These are phyloP conservation scores for Sinocyclocheilus anophthalmus DNA, from an alignment of 2,113 vertebrate species.

Conservation along the genomic window DNA sequence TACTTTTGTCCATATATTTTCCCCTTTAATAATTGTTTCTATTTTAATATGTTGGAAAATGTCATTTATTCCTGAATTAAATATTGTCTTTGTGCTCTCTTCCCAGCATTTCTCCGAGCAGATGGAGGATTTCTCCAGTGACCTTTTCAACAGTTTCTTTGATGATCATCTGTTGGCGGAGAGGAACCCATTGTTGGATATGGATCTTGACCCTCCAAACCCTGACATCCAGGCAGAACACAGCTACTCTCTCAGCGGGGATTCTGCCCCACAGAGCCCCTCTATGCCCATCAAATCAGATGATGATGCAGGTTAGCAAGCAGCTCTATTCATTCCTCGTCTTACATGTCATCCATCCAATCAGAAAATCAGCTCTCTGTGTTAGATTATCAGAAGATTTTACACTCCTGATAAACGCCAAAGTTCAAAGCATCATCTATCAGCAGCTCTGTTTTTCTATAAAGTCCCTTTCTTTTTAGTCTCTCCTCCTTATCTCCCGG, in stretches of 20 bases:
- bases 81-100: background rate
- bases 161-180: constrained; percentile 94
- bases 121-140: constrained; percentile 98
- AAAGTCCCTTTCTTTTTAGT: constrained; percentile 21
- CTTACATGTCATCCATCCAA: background rate
- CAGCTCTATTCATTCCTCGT: background rate
- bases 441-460: constrained; percentile 7
- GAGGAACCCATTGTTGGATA: constrained; percentile 88
- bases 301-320: constrained; percentile 81
- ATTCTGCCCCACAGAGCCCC: constrained; percentile 96
- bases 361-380: background rate
- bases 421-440: background rate
- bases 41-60: background rate
- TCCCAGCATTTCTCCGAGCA: constrained; percentile 92
- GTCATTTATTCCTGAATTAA: background rate
- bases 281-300: constrained; percentile 93
- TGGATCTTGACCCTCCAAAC: constrained; percentile 89
- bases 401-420: background rate
- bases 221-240: constrained; percentile 97
- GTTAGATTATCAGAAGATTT: background rate
- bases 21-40: background rate
- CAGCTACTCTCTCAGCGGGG: constrained; percentile 96
- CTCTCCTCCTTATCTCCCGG: constrained; percentile 56
- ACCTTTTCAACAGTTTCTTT: constrained; percentile 97
- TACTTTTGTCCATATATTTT: background rate